Evolutionary conservation across 2,888 invertebrate species (phyloP), one percentile per base, ranked within the genome.

Genomic region (Acronicta alni): DNA sequence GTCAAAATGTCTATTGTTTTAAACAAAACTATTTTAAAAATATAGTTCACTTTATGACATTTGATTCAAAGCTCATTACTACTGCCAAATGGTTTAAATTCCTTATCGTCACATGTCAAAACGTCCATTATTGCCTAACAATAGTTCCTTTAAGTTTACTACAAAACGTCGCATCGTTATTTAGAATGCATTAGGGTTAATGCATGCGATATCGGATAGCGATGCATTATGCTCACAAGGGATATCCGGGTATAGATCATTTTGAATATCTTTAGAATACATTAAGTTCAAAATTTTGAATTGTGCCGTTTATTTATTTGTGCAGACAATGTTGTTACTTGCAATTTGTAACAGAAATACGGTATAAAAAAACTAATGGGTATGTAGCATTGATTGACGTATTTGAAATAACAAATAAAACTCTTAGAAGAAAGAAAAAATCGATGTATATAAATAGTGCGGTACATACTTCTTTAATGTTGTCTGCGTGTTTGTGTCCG

Each of bases 181-280:
- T 67, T 55, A 51, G 67, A 72, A 75, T 62, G 68, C 73, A 74
- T 74, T 74, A 75, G 38, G 62, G 73, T 30, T 75, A 74, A 74
- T 74, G 73, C 52, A 75, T 57, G 39, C 43, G 38, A 52, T 67
- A 75, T 75, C 72, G 62, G 46, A 65, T 73, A 23, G 46, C 67
- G 55, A 52, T 70, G 58, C 67, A 57, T 70, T 70, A 70, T 44
- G 58, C 9, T 44, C 67, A 38, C 67, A 10, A 43, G 46, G 73
- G 73, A 67, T 67, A 57, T 67, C 67, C 67, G 51, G 46, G 67
- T 44, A 41, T 72, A 45, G 51, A 72, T 67, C 60, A 58, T 67
- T 52, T 52, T 58, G 73, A 52, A 67, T 66, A 66, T 66, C 72
- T 71, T 56, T 43, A 41, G 38, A 66, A 66, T 72, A 58, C 17